Evolutionary conservation across 2,797 vertebrate genomes (phyloP).

Genomic region (Heterohyrax brucei): DNA sequence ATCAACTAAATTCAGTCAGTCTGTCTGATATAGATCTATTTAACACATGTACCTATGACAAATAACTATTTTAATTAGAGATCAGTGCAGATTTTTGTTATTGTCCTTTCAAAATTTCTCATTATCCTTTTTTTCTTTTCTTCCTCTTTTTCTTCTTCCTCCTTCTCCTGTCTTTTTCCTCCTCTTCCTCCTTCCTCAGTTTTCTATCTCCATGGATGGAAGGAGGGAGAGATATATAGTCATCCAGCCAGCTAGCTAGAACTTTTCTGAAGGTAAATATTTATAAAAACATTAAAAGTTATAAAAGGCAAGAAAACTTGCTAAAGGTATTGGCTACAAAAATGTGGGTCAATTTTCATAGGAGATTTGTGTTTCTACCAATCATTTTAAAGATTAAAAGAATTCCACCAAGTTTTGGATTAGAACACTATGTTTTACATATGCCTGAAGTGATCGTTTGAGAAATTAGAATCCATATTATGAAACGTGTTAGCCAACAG

Average conservation of each 20-base stretch:
- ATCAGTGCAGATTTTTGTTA: neutral
- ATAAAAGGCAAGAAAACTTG: neutral
- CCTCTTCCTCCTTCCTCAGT: neutral
- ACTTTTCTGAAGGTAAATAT: slow-evolving; percentile 26
- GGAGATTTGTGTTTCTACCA: neutral
- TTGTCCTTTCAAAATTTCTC: neutral
- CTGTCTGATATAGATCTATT: neutral
- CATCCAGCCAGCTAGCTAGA: too few species aligned
- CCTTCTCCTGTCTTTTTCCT: neutral
- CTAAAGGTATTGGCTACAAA: neutral
- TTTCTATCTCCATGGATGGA: neutral
- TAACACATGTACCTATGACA: neutral
- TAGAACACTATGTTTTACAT: neutral
- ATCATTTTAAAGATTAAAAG: neutral
- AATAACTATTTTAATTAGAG: neutral
- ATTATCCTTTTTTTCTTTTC: too few species aligned
- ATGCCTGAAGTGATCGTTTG: neutral
- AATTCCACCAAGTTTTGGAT: neutral
- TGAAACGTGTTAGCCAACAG: slow-evolving; percentile 1
- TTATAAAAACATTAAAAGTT: neutral
- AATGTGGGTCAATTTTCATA: neutral
- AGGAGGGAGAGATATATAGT: too few species aligned
- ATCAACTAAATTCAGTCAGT: neutral
- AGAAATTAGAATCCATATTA: neutral
- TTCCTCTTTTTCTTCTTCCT: neutral